phyloP scores from a whole-genome alignment of 2,113 vertebrate genomes.

The Clarias gariepinus region DNA sequence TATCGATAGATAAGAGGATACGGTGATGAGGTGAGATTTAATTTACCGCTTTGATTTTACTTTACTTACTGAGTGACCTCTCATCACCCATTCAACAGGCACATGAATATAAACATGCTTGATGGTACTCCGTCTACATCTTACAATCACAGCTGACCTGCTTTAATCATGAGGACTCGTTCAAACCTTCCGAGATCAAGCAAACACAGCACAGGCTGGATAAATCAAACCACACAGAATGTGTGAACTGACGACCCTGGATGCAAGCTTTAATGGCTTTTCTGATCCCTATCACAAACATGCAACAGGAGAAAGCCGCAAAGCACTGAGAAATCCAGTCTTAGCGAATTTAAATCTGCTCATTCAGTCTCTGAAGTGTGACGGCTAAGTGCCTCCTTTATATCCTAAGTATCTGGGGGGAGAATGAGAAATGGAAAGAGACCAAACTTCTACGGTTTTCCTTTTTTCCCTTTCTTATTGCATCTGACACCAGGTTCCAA shows the following conservation, averaged over 20 bases:
- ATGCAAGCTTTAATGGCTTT: conserved; percentile 24
- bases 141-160: conserved; percentile 11
- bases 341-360: conserved; percentile 11
- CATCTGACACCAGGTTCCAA: conserved; percentile 35
- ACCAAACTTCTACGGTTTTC: background rate
- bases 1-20: conserved; percentile 31
- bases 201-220: background rate
- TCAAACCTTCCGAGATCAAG: background rate
- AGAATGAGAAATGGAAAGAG: background rate
- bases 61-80: conserved; percentile 3
- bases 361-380: conserved; percentile 25
- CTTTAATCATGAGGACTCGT: background rate
- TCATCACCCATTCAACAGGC: conserved; percentile 11
- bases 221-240: conserved; percentile 37
- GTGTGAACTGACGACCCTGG: conserved; percentile 12
- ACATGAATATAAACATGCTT: conserved; percentile 1
- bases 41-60: conserved; percentile 19
- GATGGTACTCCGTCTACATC: conserved; percentile 28
- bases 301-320: conserved; percentile 26
- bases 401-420: background rate
- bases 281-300: conserved; percentile 46
- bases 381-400: conserved; percentile 14
- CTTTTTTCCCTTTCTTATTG: conserved; percentile 40
- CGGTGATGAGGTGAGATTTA: conserved; percentile 28
- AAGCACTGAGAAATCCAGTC: conserved; percentile 22